These are phyloP conservation scores for Bagarius yarrelli DNA, from an alignment of 2,113 vertebrate genomes.

Conservation along the genomic window DNA sequence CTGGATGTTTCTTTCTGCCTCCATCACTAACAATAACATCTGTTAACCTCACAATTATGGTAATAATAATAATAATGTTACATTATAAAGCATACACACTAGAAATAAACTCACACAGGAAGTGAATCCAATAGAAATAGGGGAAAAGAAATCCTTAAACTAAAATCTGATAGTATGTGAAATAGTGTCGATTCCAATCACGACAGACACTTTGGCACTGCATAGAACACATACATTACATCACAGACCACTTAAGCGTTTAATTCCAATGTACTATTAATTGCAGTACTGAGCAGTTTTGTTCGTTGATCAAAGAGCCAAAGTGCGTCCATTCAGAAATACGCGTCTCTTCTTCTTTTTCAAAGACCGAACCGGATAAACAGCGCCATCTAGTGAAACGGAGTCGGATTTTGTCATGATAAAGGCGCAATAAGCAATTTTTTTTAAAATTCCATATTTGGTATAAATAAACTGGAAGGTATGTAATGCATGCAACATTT, in stretches of 20 bases:
- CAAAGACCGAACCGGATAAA: neutral
- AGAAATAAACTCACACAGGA: neutral
- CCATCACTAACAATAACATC: neutral
- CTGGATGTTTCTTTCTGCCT: neutral
- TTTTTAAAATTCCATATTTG: too few species aligned
- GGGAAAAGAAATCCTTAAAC: neutral
- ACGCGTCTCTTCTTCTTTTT: neutral
- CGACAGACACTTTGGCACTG: neutral
- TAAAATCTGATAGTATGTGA: neutral
- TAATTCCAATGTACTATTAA: neutral
- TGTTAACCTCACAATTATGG: too few species aligned
- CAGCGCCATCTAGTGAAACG: neutral
- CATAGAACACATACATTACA: neutral
- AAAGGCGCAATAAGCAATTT: neutral
- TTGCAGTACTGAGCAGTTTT: neutral
- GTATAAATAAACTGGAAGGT: too few species aligned
- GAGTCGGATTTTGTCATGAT: neutral
- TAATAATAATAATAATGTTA: neutral
- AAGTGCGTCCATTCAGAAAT: neutral
- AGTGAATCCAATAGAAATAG: neutral
- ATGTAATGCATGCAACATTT: too few species aligned
- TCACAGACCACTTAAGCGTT: neutral
- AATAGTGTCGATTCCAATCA: neutral
- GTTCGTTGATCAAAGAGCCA: neutral
- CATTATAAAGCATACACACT: conserved; percentile 3